Base-by-base conservation (phyloP, 2,888 invertebrate genomes). In the Drosophila borealis region DNA sequence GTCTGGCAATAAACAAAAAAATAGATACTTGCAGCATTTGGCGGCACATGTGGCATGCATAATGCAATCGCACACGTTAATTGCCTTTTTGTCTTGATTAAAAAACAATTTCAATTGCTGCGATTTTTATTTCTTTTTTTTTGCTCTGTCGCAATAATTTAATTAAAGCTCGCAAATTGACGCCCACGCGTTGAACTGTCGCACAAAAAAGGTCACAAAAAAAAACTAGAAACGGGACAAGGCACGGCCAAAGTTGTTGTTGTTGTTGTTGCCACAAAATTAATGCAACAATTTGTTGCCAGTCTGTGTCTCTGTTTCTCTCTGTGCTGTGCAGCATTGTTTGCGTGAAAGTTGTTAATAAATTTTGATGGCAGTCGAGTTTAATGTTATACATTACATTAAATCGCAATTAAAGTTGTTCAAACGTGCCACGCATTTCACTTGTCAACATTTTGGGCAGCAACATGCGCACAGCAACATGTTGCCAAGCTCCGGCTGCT, bases 311-410 rank as follows among this genome's bases (percentile, higher is more conserved):
- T 9, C 34, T 33, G 33, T n/a, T n/a, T n/a, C n/a, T n/a, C n/a
- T 29, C 17, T 17, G 42, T 51, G 60, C 34, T 33, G 33, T 37
- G 21, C 46, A 4, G 63, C 63, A 83, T 83, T 86, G 72, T 73
- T 86, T 60, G 53, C 66, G 83, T 80, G 83, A 83, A 83, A 83
- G 83, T 76, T 83, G 56, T 37, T 60, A 51, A 59, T 63, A 53
- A 59, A 75, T 66, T 49, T 65, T 59, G 54, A 74, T 65, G 51
- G 65, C 34, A 64, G 46, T 41, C 56, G 70, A 60, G 36, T 71
- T 77, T 74, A 82, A 82, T 77, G 67, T 80, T 70, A 85, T 80
- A 74, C 86, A 69, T 77, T 74, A 77, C 70, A 88, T 85, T 74
- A 72, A 80, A 56, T 67, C 41, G 67, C 80, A 78, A 80, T 79